Conservation (phyloP, 1,140 invertebrate genomes). For the Trichoplusia ni region DNA sequence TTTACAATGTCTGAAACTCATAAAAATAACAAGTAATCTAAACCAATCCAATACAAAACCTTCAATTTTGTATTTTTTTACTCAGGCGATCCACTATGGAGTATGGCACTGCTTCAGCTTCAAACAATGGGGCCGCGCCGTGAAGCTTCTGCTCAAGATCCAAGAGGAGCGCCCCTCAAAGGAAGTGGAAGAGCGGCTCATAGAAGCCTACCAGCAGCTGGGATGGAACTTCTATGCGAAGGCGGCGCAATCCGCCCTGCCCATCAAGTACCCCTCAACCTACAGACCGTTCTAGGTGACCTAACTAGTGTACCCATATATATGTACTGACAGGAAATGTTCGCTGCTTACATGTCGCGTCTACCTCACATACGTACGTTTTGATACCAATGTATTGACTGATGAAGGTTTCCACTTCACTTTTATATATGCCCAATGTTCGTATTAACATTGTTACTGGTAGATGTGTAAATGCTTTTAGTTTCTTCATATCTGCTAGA, state of each 20-base stretch:
- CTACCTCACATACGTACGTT: too few relatives aligned
- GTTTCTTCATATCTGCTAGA: too few relatives aligned
- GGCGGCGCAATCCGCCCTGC: slow-evolving; percentile 81
- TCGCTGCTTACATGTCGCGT: too few relatives aligned
- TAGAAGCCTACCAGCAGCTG: slow-evolving; percentile 84
- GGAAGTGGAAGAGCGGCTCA: slow-evolving; percentile 88
- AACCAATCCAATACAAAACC: too few relatives aligned
- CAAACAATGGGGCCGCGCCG: slow-evolving; percentile 89
- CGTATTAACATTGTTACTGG: too few relatives aligned
- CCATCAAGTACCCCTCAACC: slow-evolving; percentile 85
- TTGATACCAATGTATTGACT: too few relatives aligned
- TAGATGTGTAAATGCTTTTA: too few relatives aligned
- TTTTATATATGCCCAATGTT: too few relatives aligned
- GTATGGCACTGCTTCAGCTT: slow-evolving; percentile 91
- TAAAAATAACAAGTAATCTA: too few relatives aligned
- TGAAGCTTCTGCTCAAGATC: slow-evolving; percentile 89
- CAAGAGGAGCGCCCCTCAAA: slow-evolving; percentile 89
- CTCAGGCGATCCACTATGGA: slow-evolving; percentile 82
- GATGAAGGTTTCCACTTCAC: too few relatives aligned
- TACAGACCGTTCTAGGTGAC: slow-evolving; percentile 84
- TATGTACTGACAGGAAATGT: background rate
- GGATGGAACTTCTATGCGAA: slow-evolving; percentile 87
- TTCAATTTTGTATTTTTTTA: too few relatives aligned
- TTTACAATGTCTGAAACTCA: too few relatives aligned
- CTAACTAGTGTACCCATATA: background rate